Evolutionary conservation across 2,888 invertebrate species (phyloP).

Genomic region (Amiota communis): DNA sequence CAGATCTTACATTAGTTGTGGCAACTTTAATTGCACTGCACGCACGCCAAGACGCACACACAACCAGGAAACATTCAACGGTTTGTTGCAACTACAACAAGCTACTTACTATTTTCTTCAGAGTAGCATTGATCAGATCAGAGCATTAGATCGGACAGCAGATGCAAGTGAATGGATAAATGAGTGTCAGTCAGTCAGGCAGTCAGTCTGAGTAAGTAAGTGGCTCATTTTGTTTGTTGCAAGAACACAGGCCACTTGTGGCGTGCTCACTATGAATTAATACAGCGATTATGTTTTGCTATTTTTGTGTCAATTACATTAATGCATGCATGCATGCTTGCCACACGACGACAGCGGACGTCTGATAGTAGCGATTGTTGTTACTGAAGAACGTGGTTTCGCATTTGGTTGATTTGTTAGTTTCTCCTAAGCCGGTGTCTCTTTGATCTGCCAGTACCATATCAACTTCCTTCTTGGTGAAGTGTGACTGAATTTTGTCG

Average conservation of each 20-base stretch:
- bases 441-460: constrained; percentile 14
- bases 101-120: background rate
- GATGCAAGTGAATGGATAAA: background rate
- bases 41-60: background rate
- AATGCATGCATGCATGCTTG: constrained; percentile 49
- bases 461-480: constrained; percentile 37
- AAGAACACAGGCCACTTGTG: background rate
- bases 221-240: background rate
- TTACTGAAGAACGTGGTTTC: background rate
- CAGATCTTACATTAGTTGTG: background rate
- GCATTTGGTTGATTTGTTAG: constrained; percentile 35
- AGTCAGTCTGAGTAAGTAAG: background rate
- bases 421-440: constrained; percentile 47
- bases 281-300: constrained; percentile 45
- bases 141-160: background rate
- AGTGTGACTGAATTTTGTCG: constrained; percentile 40
- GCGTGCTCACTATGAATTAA: constrained; percentile 56
- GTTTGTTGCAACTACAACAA: constrained; percentile 20
- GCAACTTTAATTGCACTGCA: constrained; percentile 23
- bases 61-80: constrained; percentile 21
- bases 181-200: background rate
- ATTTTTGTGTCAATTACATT: constrained; percentile 67
- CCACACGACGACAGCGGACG: background rate
- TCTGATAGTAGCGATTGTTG: background rate
- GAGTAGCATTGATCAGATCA: too few species aligned